Evolutionary conservation across 2,888 invertebrate genomes (phyloP).

Genomic region (Schizotus pectinicornis): DNA sequence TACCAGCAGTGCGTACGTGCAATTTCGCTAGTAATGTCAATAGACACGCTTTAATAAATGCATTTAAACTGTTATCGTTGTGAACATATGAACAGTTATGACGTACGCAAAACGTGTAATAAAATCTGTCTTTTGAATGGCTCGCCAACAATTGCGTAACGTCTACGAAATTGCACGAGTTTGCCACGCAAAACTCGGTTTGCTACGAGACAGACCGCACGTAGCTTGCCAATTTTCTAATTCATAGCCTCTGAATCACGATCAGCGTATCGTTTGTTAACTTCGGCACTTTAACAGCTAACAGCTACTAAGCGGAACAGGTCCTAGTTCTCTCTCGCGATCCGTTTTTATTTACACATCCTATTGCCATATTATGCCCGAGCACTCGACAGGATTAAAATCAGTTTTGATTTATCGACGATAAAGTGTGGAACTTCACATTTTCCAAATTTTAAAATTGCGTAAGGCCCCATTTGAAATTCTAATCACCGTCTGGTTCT

Average conservation of each 20-base stretch:
- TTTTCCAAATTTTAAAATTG: no score
- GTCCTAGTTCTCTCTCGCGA: no score
- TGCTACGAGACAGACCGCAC: constrained; percentile 41
- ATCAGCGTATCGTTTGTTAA: constrained; percentile 20
- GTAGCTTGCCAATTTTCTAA: constrained; percentile 45
- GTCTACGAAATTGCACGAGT: constrained; percentile 28
- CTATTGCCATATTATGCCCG: no score
- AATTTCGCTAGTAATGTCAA: constrained; percentile 20
- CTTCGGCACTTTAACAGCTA: constrained; percentile 23
- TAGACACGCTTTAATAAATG: constrained; percentile 10
- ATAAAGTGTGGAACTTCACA: no score
- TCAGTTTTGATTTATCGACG: not conserved
- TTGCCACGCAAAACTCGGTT: constrained; percentile 25
- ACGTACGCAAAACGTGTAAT: constrained; percentile 10
- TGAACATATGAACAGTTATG: constrained; percentile 20
- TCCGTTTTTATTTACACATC: no score
- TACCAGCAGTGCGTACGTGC: constrained; percentile 21
- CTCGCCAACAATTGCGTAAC: constrained; percentile 26
- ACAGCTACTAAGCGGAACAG: constrained; percentile 10
- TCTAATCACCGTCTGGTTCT: no score
- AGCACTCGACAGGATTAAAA: not conserved
- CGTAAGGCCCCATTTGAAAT: no score
- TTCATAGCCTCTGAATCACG: constrained; percentile 42
- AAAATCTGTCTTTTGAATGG: constrained; percentile 23
- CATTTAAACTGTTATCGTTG: constrained; percentile 17